These are phyloP conservation scores for Staurois parvus DNA, from an alignment of 2,797 vertebrate species.

Conservation along the genomic window DNA sequence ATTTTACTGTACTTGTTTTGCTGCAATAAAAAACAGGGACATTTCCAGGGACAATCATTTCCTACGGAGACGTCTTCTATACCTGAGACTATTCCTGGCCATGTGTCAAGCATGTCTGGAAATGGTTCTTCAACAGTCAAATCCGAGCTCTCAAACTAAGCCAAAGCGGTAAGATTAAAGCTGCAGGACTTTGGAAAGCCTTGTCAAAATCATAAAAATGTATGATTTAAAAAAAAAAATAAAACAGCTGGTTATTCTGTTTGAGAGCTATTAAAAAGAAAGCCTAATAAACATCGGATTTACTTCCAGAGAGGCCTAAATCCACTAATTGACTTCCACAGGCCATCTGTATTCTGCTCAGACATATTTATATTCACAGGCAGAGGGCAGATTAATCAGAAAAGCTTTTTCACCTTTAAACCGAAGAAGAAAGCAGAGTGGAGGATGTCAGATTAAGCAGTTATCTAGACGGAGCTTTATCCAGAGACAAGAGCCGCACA, in stretches of 20 bases:
- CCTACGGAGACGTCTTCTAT: no score
- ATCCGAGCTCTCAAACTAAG: not conserved
- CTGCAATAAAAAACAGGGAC: no score
- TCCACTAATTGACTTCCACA: slow-evolving; percentile 48
- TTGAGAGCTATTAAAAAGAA: slow-evolving; percentile 37
- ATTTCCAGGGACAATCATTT: no score
- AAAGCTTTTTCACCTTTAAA: slow-evolving; percentile 34
- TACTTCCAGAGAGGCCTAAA: slow-evolving; percentile 37
- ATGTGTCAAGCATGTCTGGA: no score
- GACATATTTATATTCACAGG: slow-evolving; percentile 39
- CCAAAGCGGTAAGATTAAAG: slow-evolving; percentile 2
- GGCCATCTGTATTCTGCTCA: not conserved
- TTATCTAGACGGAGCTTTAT: not conserved
- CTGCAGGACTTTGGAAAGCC: not conserved
- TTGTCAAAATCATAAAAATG: slow-evolving; percentile 25
- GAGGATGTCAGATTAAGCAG: slow-evolving; percentile 1
- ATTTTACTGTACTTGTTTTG: no score
- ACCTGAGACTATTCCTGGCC: no score
- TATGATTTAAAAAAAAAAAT: not conserved
- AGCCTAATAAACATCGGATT: slow-evolving; percentile 42
- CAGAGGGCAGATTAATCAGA: slow-evolving; percentile 35
- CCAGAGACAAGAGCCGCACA: not conserved
- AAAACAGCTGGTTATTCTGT: slow-evolving; percentile 19
- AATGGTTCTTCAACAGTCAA: not conserved
- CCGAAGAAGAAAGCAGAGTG: not conserved